A percentile compares a stretch with the other conserved stretches of the same genome.
Evolutionary conservation across 2,888 invertebrate genomes (phyloP).

Genomic region (Sylvicola cinctus): DNA sequence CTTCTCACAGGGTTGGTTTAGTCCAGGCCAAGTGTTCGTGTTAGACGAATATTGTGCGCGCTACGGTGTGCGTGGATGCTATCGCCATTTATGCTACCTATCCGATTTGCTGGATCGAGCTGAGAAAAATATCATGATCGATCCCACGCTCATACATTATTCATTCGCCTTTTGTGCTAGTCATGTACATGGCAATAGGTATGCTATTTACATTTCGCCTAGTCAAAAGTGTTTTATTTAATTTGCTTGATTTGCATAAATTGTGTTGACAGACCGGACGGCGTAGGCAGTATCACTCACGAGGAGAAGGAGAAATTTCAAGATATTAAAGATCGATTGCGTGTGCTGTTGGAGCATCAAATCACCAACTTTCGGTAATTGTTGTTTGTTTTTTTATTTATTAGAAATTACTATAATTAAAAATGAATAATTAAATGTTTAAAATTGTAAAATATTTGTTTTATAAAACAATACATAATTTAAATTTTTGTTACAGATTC

Average conservation of each 20-base stretch:
- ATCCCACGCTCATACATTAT: conserved; percentile 96
- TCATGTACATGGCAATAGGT: conserved; percentile 94
- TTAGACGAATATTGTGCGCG: conserved; percentile 94
- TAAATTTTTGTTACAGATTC: conserved; percentile 47
- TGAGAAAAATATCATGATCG: conserved; percentile 86
- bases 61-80: conserved; percentile 94
- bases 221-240: conserved; percentile 1
- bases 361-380: conserved; percentile 90
- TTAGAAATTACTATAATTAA: no score
- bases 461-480: no score
- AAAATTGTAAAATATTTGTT: no score
- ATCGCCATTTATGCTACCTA: conserved; percentile 88
- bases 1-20: conserved; percentile 82
- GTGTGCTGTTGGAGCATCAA: conserved; percentile 86
- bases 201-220: conserved; percentile 29
- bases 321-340: conserved; percentile 87
- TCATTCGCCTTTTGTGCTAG: conserved; percentile 99
- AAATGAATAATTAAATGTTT: no score
- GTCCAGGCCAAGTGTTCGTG: conserved; percentile 96
- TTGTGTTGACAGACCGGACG: conserved; percentile 62
- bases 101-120: conserved; percentile 87
- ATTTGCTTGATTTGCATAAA: conserved; percentile 2
- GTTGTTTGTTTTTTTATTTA: conserved; percentile 3
- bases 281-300: conserved; percentile 94
- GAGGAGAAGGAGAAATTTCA: conserved; percentile 97